Conservation (phyloP, 2,888 invertebrate genomes). For the Drosophila prolongata region DNA sequence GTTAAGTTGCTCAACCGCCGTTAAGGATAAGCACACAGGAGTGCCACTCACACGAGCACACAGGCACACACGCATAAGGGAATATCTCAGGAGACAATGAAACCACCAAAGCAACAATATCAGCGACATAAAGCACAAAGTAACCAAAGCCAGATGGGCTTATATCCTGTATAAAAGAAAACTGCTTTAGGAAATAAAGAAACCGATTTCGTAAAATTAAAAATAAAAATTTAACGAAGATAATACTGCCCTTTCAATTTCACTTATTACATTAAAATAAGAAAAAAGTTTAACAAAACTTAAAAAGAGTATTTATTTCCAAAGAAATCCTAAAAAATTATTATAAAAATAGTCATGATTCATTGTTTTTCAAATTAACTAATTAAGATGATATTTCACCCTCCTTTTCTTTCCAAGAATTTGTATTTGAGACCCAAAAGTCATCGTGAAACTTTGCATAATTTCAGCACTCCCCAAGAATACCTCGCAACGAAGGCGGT, state of each 20-base stretch:
- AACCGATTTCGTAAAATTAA: background rate
- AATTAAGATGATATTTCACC: too few species aligned
- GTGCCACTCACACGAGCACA: slow-evolving; percentile 50
- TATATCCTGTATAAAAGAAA: slow-evolving; percentile 20
- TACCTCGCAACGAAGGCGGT: slow-evolving; percentile 36
- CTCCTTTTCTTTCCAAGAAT: too few species aligned
- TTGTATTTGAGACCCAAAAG: too few species aligned
- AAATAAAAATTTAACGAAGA: background rate
- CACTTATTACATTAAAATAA: too few species aligned
- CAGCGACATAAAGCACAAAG: slow-evolving; percentile 31
- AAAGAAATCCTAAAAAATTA: too few species aligned
- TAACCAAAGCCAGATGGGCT: slow-evolving; percentile 18
- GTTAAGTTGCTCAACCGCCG: slow-evolving; percentile 72
- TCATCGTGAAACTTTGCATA: background rate
- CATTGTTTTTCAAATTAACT: too few species aligned
- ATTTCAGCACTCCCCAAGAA: slow-evolving; percentile 5
- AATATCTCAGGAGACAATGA: slow-evolving; percentile 78
- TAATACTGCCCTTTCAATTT: background rate
- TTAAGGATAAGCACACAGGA: slow-evolving; percentile 75
- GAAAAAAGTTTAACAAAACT: too few species aligned
- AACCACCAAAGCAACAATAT: slow-evolving; percentile 51
- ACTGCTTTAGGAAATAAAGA: background rate
- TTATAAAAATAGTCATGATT: too few species aligned
- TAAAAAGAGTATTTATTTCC: too few species aligned
- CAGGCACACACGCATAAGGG: slow-evolving; percentile 22